These are phyloP conservation scores for Patella ulyssiponensis DNA, from an alignment of 2,888 invertebrate genomes.

Conservation along the genomic window DNA sequence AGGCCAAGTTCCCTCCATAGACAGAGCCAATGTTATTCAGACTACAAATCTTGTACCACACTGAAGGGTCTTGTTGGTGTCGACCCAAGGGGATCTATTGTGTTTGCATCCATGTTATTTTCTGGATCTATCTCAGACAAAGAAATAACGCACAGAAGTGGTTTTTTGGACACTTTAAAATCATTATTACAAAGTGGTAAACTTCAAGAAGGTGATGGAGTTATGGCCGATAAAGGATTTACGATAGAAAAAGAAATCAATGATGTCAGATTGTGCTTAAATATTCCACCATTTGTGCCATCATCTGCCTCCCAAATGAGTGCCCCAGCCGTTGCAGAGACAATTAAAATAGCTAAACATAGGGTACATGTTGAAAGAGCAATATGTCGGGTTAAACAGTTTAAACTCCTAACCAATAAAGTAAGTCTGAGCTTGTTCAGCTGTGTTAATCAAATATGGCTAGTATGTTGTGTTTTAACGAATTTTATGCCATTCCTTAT, in stretches of 20 bases:
- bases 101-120: slow-evolving; percentile 31
- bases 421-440: not conserved
- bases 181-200: not conserved
- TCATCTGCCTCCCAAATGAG: not conserved
- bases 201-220: not conserved
- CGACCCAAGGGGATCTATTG: slow-evolving; percentile 31
- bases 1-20: slow-evolving; percentile 6
- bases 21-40: slow-evolving; percentile 25
- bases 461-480: not conserved
- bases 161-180: slow-evolving; percentile 13
- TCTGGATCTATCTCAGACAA: slow-evolving; percentile 29
- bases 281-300: not conserved
- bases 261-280: not conserved
- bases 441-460: slow-evolving; percentile 3
- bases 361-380: not conserved
- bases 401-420: not conserved
- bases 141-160: slow-evolving; percentile 21
- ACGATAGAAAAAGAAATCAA: not conserved
- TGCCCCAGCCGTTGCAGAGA: not conserved
- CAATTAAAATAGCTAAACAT: not conserved
- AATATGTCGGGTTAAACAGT: not conserved
- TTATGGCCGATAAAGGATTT: not conserved
- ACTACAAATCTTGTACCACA: slow-evolving; percentile 34
- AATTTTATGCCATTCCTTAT: slow-evolving; percentile 1
- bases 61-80: slow-evolving; percentile 26